Base-by-base conservation (phyloP, 2,797 vertebrate genomes). In the Sciaenops ocellatus region DNA sequence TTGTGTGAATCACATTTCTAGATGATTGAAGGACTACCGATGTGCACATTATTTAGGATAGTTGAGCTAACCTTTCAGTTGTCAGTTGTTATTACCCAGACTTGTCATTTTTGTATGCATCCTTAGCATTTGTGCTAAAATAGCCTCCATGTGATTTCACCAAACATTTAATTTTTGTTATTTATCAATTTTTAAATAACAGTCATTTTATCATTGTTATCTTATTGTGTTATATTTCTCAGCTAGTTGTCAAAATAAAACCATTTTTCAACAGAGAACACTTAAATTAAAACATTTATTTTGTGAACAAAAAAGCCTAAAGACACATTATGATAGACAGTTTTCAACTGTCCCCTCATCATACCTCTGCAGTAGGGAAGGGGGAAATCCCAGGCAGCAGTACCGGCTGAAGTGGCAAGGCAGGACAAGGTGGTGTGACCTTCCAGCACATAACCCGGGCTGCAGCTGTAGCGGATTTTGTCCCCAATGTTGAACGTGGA, bases 381-480 rank as follows among this genome's bases (percentile, higher is more conserved):
- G 0, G 98, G 98, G 73, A 99, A 99, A 89, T 99, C 98, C 98
- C 98, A 99, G 38, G 97, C 97, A 73, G 98, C 98, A 0, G 95
- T 96, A 41, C 96, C 96, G 6, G 97, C 95, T 0, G 95, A 96
- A 26, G 90, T 96, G 69, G 97, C 96, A 0, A 98, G 96, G 92
- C 98, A 99, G 13, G 97, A 98, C 47, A 99, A 96, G 78, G 98
- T 93, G 0, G 98, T 98, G 7, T 99, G 98, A 16, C 98, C 98
- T 89, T 99, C 98, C 88, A 99, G 84, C 82, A 99, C 97, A 52
- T 97, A 98, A 59, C 98, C 98, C 0, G 94, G 93, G 50, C 96
- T 97, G 90, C 98, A 99, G 95, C 97, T 98, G 92, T 97, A 99
- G 64, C 98, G 96, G 91, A 99, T 98, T 93, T 97, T 98, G 95